Percentiles rank a stretch among this genome's conserved stretches.
Evolutionary conservation across 1,140 invertebrate species (phyloP).

Genomic region (Diorhabda carinulata): DNA sequence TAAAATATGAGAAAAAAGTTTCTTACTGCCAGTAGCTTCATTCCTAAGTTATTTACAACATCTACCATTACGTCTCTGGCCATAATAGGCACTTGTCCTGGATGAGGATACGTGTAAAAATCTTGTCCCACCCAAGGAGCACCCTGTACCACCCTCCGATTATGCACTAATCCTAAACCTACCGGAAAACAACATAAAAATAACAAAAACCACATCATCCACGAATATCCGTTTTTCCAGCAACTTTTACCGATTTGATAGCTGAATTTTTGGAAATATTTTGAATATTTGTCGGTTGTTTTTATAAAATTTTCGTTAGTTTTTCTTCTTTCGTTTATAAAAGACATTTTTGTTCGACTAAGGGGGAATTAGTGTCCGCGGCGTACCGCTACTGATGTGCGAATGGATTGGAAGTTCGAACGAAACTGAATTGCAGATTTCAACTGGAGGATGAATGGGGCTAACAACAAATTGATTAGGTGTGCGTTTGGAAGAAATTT

Average conservation of each 20-base stretch:
- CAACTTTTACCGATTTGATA: no score
- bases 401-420: not conserved
- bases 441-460: not conserved
- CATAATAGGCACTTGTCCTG: not conserved
- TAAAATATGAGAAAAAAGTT: conserved; percentile 9
- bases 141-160: not conserved
- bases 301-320: no score
- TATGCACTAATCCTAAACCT: not conserved
- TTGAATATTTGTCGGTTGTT: no score
- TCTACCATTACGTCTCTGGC: conserved; percentile 66
- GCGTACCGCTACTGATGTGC: not conserved
- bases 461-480: no score
- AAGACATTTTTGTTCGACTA: no score
- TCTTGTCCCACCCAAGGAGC: conserved; percentile 6
- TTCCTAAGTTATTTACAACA: conserved; percentile 68
- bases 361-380: not conserved
- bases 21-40: conserved; percentile 65
- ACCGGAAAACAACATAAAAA: not conserved
- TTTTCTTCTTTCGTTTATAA: no score
- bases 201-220: not conserved
- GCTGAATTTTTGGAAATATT: no score
- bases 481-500: no score
- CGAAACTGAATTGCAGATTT: not conserved
- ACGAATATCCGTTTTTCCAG: not conserved
- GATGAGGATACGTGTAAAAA: conserved; percentile 14